Base-by-base conservation (phyloP, 2,888 invertebrate species). In the Cosmorhoe ocellata region DNA sequence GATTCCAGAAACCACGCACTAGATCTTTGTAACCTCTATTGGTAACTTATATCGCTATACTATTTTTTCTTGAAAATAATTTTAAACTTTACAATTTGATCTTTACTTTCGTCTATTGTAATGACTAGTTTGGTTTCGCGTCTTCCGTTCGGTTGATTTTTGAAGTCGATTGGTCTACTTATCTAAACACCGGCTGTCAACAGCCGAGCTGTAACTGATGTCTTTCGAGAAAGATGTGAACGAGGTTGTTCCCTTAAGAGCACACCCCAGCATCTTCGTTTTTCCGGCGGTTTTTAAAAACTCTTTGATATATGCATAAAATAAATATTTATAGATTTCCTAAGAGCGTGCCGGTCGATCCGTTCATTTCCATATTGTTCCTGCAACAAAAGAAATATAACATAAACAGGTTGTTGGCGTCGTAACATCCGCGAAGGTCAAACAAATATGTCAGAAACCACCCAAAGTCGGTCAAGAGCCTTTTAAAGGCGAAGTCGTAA, bases 211-310 rank as follows among this genome's bases (percentile, higher is more conserved):
- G 63, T 81, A 82, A 71, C 71, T 75, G 68, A 79, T 74, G 68
- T 74, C 69, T 69, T 75, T 79, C 48, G 76, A 70, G 65, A 68
- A 74, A 57, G 69, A 72, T 59, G 67, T 67, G 60, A 79, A 78
- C 74, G 81, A 85, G 83, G 83, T 74, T 66, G 85, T 79, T 84
- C 83, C 81, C 58, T 68, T 76, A 34, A 75, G 78, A 87, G 80
- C 85, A 82, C 83, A 82, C 89, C 89, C 88, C 89, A 89, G 88
- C 89, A 90, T 90, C 79, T 89, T 89, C 76, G 75, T 79, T 79
- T 74, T 71, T 77, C 79, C 71, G 66, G 68, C 76, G 69, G 64
- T 65, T 71, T 74, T 64, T 65, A 67, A 76, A 76, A 76, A 72
- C 60, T 64, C 65, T 53, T 64, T 63, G 60, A 66, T 76, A 76